Evolutionary conservation across 2,113 vertebrate genomes (phyloP), one percentile per base, ranked within the genome.

Genomic region (Myiozetetes cayanensis): DNA sequence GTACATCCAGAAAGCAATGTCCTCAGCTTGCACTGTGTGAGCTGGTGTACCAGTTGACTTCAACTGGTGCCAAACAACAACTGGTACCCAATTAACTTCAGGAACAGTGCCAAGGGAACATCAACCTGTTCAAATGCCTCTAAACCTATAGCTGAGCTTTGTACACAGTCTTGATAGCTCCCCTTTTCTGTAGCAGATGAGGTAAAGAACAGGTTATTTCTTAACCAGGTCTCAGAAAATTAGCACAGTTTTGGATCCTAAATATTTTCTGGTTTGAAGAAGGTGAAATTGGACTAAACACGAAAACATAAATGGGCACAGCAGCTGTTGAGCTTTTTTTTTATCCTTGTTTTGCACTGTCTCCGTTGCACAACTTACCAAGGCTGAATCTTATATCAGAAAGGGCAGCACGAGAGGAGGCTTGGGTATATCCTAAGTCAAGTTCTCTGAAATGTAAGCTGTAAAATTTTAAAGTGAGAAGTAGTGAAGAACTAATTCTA

Each of bases 391-490:
- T 46, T 73, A 8, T 47, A 23, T 43, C 61, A 87, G 28, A 78
- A 90, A 73, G 31, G 35, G 27, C 62, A 74, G 9, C 22, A 82
- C 46, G 44, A 79, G 19, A 43, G 44, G n/a, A 66, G 7, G 37
- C 10, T 18, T 85, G n/a, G n/a, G 33, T 55, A 49, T 58, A 66
- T 20, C 28, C 15, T 76, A 49, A 35, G 49, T 52, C 35, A 81
- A 30, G 18, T 67, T 81, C 27, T 78, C 27, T 79, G 47, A 86
- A 79, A 70, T 27, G 14, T 61, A 61, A 93, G 31, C 8, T 35
- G 44, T 78, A 88, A 78, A 62, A 82, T 84, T 72, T 76, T 44
- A 62, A 85, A 75, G 8, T 81, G 30, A 75, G n/a, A 86, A 50
- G 50, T 52, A 28, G 50, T 52, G 50, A 52, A 52, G 50, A 28